Conservation (phyloP, 2,888 invertebrate species). For the Rhingia campestris region DNA sequence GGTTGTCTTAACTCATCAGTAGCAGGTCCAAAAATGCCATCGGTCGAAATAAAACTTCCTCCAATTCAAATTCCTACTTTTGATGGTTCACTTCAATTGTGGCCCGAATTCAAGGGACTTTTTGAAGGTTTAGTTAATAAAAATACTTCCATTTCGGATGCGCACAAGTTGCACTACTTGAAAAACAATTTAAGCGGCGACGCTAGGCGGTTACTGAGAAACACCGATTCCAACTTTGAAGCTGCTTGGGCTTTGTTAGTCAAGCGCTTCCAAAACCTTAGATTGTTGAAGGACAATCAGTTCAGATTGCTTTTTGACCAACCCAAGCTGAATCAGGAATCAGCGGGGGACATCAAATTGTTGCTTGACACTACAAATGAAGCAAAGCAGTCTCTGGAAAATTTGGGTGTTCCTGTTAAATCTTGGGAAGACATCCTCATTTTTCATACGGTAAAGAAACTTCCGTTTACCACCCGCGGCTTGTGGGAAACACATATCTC, state of each 20-base stretch:
- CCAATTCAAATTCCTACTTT: conserved; percentile 9
- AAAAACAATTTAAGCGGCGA: not conserved
- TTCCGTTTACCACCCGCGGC: conserved; percentile 7
- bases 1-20: no score
- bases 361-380: no score
- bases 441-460: conserved; percentile 6
- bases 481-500: conserved; percentile 5
- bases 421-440: conserved; percentile 1
- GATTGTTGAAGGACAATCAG: no score
- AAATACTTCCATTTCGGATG: no score
- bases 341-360: not conserved
- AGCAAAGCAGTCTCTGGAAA: not conserved
- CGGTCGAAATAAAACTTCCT: conserved; percentile 8
- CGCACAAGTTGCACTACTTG: no score
- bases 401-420: not conserved
- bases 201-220: no score
- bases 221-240: no score
- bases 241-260: no score
- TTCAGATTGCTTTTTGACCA: conserved; percentile 4
- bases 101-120: conserved; percentile 10
- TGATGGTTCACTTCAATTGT: not conserved
- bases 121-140: no score
- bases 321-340: not conserved
- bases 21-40: no score
- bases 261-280: conserved; percentile 2